These are phyloP conservation scores for Myzus persicae DNA, from an alignment of 1,140 invertebrate species.

Conservation along the genomic window DNA sequence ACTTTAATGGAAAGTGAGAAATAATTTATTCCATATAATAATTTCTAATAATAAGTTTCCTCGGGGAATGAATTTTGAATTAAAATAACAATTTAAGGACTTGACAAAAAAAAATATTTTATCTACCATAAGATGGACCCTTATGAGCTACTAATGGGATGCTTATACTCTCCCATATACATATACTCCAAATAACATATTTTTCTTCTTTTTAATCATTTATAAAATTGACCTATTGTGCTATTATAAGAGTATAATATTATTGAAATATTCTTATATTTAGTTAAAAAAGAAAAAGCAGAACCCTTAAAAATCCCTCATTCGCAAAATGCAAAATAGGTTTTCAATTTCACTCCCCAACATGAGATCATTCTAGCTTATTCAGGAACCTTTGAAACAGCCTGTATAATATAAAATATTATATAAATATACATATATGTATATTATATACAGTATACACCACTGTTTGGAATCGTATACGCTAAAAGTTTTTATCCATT, in stretches of 20 bases:
- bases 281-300: background rate
- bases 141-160: background rate
- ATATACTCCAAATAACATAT: too few relatives aligned
- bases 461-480: background rate
- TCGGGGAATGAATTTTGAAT: background rate
- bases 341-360: background rate
- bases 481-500: slow-evolving; percentile 35
- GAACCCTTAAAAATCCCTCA: background rate
- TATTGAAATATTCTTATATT: background rate
- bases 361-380: background rate
- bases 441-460: too few relatives aligned
- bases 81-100: too few relatives aligned
- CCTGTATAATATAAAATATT: background rate
- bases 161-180: background rate
- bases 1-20: background rate
- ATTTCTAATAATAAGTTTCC: background rate
- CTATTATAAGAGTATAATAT: background rate
- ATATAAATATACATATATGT: background rate
- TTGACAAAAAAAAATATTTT: background rate
- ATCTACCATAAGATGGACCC: background rate
- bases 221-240: background rate
- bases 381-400: background rate
- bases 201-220: background rate
- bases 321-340: background rate
- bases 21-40: background rate